Conservation (phyloP, 2,888 invertebrate genomes). For the Macrosoma leucophasiata region DNA sequence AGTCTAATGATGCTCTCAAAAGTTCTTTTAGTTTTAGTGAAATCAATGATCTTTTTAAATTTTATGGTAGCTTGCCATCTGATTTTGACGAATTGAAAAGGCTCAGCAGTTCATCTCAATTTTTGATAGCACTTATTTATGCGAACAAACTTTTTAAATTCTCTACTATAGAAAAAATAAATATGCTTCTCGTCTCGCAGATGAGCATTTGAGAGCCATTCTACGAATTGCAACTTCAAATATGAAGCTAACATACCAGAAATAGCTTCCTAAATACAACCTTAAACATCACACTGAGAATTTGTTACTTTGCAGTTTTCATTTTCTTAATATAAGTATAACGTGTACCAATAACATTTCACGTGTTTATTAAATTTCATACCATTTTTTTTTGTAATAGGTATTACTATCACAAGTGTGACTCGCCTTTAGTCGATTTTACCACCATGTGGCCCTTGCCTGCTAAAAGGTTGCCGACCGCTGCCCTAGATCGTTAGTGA, state of each 20-base stretch:
- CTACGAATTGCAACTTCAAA: slow-evolving; percentile 16
- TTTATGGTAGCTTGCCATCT: slow-evolving; percentile 18
- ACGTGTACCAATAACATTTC: too few relatives aligned
- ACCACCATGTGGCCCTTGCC: slow-evolving; percentile 10
- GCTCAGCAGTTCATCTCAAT: slow-evolving; percentile 14
- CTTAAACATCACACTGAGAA: slow-evolving; percentile 20
- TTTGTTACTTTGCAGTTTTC: slow-evolving; percentile 9
- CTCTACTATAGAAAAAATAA: slow-evolving; percentile 13
- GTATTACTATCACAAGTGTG: slow-evolving; percentile 7
- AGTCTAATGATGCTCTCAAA: slow-evolving; percentile 18
- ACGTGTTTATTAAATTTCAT: too few relatives aligned
- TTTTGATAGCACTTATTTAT: slow-evolving; percentile 14
- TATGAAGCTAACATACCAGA: slow-evolving; percentile 14
- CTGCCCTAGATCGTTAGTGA: too few relatives aligned
- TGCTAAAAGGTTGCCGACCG: slow-evolving; percentile 9
- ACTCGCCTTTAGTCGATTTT: slow-evolving; percentile 12
- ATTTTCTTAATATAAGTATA: too few relatives aligned
- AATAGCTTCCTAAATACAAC: slow-evolving; percentile 18
- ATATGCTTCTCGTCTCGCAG: slow-evolving; percentile 17
- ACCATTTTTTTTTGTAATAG: not conserved
- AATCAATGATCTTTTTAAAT: slow-evolving; percentile 17
- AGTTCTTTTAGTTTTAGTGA: slow-evolving; percentile 16
- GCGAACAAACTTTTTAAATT: slow-evolving; percentile 11
- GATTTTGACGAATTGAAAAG: slow-evolving; percentile 22
- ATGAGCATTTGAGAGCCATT: slow-evolving; percentile 21